Conservation (phyloP, 1,140 invertebrate species). For the Paralvinella palmiformis region DNA sequence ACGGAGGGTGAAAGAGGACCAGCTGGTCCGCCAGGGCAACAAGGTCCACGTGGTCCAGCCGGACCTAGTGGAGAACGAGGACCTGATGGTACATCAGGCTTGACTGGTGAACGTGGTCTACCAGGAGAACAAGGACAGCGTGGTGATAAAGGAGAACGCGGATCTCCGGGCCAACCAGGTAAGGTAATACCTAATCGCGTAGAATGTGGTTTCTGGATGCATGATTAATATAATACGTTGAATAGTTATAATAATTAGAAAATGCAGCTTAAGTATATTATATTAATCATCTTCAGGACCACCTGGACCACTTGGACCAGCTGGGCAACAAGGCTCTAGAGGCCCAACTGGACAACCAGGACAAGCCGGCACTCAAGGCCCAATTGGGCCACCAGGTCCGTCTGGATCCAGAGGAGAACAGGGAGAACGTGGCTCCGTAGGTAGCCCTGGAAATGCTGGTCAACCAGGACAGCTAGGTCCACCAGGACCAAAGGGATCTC, state of each 20-base stretch:
- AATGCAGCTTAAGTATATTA: no score
- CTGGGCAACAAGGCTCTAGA: slow-evolving; percentile 16
- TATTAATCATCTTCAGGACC: no score
- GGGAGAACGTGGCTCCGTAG: background rate
- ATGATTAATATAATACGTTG: no score
- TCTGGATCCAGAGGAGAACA: no score
- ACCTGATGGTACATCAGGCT: slow-evolving; percentile 1
- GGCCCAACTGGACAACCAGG: slow-evolving; percentile 7
- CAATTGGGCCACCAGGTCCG: no score
- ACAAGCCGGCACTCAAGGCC: no score
- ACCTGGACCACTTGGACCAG: slow-evolving; percentile 5
- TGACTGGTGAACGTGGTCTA: slow-evolving; percentile 5
- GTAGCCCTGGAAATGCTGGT: slow-evolving; percentile 15
- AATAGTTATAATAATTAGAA: no score
- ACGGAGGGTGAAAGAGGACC: no score
- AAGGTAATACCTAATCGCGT: no score
- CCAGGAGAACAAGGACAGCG: slow-evolving; percentile 8
- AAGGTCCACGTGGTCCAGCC: background rate
- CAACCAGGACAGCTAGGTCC: background rate
- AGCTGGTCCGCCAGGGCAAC: background rate
- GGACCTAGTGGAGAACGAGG: slow-evolving; percentile 2
- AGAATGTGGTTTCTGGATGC: no score
- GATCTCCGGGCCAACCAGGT: background rate
- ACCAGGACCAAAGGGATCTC: background rate
- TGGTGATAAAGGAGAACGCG: background rate